phyloP scores from a whole-genome alignment of 2,888 invertebrate genomes.

The Homarus gammarus region DNA sequence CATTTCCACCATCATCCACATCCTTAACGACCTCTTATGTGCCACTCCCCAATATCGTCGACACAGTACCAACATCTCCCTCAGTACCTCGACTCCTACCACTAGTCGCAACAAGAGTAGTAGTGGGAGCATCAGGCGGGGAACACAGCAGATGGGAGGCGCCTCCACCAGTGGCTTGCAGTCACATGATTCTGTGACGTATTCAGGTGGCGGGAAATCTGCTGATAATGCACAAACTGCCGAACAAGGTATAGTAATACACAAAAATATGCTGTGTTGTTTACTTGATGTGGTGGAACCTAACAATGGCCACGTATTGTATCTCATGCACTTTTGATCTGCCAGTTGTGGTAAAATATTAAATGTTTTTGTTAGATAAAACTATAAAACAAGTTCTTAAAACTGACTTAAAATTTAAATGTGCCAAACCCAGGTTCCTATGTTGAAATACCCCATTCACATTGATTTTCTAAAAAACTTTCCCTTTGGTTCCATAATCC shows the following conservation, averaged over 20 bases:
- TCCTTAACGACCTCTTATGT: conserved; percentile 94
- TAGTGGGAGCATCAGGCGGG: not conserved
- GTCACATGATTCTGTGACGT: conserved; percentile 24
- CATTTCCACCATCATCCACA: conserved; percentile 96
- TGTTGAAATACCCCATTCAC: too few relatives aligned
- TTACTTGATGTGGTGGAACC: too few relatives aligned
- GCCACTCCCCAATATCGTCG: conserved; percentile 86
- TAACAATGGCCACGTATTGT: too few relatives aligned
- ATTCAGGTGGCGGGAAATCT: conserved; percentile 19
- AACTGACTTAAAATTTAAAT: too few relatives aligned
- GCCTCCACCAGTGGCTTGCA: not conserved
- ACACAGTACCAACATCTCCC: conserved; percentile 58
- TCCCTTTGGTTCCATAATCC: too few relatives aligned
- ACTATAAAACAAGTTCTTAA: too few relatives aligned
- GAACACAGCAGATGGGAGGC: not conserved
- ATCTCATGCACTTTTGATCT: too few relatives aligned
- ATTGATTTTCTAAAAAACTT: too few relatives aligned
- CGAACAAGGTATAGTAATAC: conserved; percentile 66
- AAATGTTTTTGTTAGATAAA: too few relatives aligned
- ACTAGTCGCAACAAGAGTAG: conserved; percentile 53
- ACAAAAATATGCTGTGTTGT: too few relatives aligned
- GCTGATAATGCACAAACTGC: conserved; percentile 22
- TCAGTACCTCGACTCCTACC: conserved; percentile 60
- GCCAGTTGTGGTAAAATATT: too few relatives aligned
- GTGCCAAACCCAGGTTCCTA: too few relatives aligned